Evolutionary conservation across 2,113 vertebrate genomes (phyloP).

Genomic region (Actenoides hombroni): DNA sequence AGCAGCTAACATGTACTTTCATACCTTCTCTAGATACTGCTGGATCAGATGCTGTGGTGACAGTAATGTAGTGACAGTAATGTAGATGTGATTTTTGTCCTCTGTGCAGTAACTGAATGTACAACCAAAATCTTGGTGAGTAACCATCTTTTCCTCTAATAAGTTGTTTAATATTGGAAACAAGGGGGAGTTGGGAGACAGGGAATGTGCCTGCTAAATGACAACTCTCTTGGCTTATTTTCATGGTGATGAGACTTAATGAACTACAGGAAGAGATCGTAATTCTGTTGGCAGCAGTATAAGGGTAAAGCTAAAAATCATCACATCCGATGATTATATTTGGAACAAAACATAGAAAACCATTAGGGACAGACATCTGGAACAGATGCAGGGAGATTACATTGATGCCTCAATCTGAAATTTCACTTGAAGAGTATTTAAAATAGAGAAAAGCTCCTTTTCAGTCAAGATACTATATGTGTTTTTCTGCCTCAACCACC

Average conservation of each 20-base stretch:
- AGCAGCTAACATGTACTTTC: background rate
- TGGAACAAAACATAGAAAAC: background rate
- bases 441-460: background rate
- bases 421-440: background rate
- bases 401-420: background rate
- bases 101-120: background rate
- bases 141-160: background rate
- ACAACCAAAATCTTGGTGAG: background rate
- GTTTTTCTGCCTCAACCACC: background rate
- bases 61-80: background rate
- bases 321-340: conserved; percentile 12
- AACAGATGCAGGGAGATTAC: background rate
- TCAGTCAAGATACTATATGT: background rate
- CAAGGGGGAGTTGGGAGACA: background rate
- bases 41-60: background rate
- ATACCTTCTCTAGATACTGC: background rate
- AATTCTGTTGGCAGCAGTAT: conserved; percentile 26
- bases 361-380: background rate
- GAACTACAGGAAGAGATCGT: background rate
- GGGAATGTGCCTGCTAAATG: background rate
- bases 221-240: background rate
- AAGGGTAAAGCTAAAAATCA: conserved; percentile 30
- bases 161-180: background rate
- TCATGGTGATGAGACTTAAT: background rate
- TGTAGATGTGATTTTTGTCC: background rate